These are phyloP conservation scores for Megathymus violae DNA, from an alignment of 1,140 invertebrate species.

Conservation along the genomic window DNA sequence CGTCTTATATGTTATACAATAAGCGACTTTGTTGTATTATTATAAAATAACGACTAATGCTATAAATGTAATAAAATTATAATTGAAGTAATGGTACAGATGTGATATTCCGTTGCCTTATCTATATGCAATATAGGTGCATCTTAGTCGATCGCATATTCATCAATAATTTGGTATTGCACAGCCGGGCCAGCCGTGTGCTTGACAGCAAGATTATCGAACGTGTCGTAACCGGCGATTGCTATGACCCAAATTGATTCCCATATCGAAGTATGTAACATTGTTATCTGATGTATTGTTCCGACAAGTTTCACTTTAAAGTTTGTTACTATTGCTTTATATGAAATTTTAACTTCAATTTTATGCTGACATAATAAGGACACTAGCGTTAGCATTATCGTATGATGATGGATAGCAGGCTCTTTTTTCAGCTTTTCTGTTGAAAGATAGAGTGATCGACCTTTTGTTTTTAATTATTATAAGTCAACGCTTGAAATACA, in stretches of 20 bases:
- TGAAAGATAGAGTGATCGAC: too few species aligned
- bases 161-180: slow-evolving; percentile 24
- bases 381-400: too few species aligned
- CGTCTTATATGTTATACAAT: too few species aligned
- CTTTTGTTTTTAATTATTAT: too few species aligned
- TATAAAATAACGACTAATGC: too few species aligned
- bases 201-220: slow-evolving; percentile 67
- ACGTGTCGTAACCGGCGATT: slow-evolving; percentile 54
- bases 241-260: slow-evolving; percentile 60
- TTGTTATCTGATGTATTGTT: slow-evolving; percentile 4
- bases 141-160: slow-evolving; percentile 7
- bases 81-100: too few species aligned
- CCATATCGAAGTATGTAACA: slow-evolving; percentile 20
- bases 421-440: too few species aligned
- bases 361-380: neutral
- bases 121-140: neutral
- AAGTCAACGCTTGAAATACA: too few species aligned
- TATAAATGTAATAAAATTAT: too few species aligned
- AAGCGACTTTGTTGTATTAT: too few species aligned
- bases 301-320: slow-evolving; percentile 10
- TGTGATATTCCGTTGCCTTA: too few species aligned
- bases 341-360: neutral
- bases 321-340: neutral
- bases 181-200: slow-evolving; percentile 44
- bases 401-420: too few species aligned